Base-by-base conservation (phyloP, 2,888 invertebrate species). In the Terebella lapidaria region DNA sequence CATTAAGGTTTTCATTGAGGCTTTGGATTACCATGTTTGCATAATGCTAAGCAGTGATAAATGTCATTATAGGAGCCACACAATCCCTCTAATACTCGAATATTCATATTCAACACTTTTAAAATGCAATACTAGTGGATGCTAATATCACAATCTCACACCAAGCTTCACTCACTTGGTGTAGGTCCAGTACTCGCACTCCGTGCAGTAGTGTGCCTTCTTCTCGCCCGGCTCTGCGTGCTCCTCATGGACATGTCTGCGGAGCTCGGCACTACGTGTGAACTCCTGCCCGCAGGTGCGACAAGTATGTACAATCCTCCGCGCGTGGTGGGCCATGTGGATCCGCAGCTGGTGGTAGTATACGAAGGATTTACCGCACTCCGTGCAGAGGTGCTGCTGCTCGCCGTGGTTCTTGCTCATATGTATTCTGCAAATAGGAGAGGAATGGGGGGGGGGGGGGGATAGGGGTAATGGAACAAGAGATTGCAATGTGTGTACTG, bases 271-370 rank as follows among this genome's bases (percentile, higher is more conserved):
- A 20, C 57, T 54, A 18, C 59, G 54, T 5, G 49, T 56, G 55
- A 67, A 60, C 57, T 67, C 66, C 24, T 35, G 28, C 24, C 60
- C 61, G 28, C 67, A 67, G 24, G 47, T 51, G 27, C 53, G 30
- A 46, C 67, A 67, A 46, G 59, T 51, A 54, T 62, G 56, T 25
- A 61, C 54, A 42, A 54, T 53, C 26, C 55, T 52, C 0, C 61
- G 59, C n/a, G 67, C 66, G 53, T 67, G 67, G 24, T 59, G 60
- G 4, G 64, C 65, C 65, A 67, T 62, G 63, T 67, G 67, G 20
- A 62, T 59, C 35, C 58, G 55, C 28, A 67, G 63, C 54, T 67
- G 62, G 10, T 59, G 59, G 58, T 59, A 64, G 29, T 55, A 58
- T 25, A 26, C 28, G 35, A 67, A 67, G n/a, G 61, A 58, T 26